Conservation (phyloP, 2,113 vertebrate species). For the Toxostoma redivivum region DNA sequence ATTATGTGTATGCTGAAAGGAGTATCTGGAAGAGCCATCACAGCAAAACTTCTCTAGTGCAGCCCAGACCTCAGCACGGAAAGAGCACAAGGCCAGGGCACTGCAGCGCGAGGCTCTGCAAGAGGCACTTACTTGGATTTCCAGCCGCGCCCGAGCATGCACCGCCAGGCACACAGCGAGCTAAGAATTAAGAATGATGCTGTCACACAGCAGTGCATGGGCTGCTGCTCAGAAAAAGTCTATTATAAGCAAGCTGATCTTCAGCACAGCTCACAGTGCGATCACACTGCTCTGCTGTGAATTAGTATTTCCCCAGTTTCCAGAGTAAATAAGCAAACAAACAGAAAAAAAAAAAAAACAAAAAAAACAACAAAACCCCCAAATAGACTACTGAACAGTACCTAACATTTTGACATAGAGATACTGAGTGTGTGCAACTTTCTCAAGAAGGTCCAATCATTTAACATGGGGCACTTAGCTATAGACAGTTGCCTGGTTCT, state of each 20-base stretch:
- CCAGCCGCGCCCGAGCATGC: fast-evolving
- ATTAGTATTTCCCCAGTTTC: not conserved
- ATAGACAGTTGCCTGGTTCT: not conserved
- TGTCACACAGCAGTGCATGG: not conserved
- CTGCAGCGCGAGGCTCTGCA: fast-evolving
- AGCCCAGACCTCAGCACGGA: not conserved
- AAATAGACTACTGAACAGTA: not conserved
- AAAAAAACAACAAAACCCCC: not conserved
- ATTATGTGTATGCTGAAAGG: not conserved
- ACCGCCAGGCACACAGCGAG: not conserved
- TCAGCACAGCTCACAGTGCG: not conserved
- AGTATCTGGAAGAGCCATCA: not conserved
- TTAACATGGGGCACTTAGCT: not conserved
- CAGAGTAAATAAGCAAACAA: not conserved
- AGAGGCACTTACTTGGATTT: not conserved
- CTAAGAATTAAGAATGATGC: not conserved
- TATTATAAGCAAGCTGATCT: not conserved
- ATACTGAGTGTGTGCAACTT: not conserved
- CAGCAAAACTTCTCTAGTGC: not conserved
- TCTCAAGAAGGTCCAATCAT: not conserved
- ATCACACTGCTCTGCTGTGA: not conserved
- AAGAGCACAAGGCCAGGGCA: fast-evolving
- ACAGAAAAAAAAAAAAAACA: not conserved
- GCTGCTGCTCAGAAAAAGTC: not conserved
- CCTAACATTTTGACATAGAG: not conserved